A percentile compares a stretch with the other conserved stretches of the same genome.
Evolutionary conservation across 2,888 invertebrate genomes (phyloP).

Genomic region (Trichopoda pennipes): DNA sequence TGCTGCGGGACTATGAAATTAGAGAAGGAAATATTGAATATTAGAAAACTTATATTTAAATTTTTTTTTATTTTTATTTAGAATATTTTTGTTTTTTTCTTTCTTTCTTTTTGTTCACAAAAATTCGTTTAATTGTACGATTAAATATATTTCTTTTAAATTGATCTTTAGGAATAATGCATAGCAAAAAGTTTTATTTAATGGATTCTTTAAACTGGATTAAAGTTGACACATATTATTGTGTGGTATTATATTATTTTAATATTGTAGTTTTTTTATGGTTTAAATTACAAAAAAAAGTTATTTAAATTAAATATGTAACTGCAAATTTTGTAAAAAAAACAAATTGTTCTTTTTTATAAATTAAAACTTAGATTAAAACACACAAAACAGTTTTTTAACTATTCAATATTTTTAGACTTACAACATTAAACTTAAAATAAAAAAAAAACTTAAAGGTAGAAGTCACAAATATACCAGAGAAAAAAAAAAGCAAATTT

Average conservation of each 20-base stretch:
- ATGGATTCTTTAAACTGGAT: constrained; percentile 47
- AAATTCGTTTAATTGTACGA: constrained; percentile 49
- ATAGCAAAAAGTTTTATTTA: constrained; percentile 54
- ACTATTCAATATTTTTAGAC: constrained; percentile 36
- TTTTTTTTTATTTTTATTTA: constrained; percentile 9
- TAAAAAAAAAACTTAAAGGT: constrained; percentile 23
- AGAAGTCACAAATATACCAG: not conserved
- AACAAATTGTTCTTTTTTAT: constrained; percentile 10
- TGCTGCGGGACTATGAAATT: too few species aligned
- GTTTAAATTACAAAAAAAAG: constrained; percentile 18
- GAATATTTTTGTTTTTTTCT: constrained; percentile 36
- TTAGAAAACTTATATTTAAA: not conserved
- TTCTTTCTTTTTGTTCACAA: constrained; percentile 54
- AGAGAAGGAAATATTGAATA: not conserved
- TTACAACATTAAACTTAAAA: constrained; percentile 43
- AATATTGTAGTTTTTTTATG: constrained; percentile 15
- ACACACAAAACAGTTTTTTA: constrained; percentile 33
- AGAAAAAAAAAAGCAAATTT: not conserved
- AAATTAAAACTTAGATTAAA: constrained; percentile 40
- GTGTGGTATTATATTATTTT: constrained; percentile 29
- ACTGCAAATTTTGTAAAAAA: constrained; percentile 29
- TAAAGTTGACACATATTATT: constrained; percentile 62
- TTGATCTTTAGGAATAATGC: constrained; percentile 47
- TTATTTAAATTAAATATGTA: constrained; percentile 34
- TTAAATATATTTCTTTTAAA: constrained; percentile 55